A percentile compares a stretch with the other conserved stretches of the same genome.
Conservation (phyloP, 2,113 vertebrate genomes). For the Morone saxatilis region DNA sequence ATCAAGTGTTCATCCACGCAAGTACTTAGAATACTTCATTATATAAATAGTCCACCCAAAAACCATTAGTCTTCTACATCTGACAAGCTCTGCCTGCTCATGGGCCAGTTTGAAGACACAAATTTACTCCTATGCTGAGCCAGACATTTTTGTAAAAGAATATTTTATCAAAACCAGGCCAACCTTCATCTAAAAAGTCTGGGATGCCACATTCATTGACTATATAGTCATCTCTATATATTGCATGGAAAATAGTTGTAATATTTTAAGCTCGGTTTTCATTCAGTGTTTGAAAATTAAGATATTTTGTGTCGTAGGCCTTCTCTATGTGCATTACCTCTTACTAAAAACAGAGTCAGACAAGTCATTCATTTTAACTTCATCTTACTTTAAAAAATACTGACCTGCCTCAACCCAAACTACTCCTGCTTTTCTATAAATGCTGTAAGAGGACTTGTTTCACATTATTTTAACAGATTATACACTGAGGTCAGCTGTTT, state of each 20-base stretch:
- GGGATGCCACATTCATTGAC: slow-evolving; percentile 23
- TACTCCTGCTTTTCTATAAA: not conserved
- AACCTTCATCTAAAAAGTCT: slow-evolving; percentile 44
- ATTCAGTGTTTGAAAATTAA: slow-evolving; percentile 17
- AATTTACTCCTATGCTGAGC: slow-evolving; percentile 55
- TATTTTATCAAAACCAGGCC: slow-evolving; percentile 63
- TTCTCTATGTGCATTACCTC: not conserved
- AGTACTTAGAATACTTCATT: slow-evolving; percentile 49
- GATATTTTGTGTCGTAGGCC: not conserved
- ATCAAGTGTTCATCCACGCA: slow-evolving; percentile 28
- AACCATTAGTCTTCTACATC: slow-evolving; percentile 63
- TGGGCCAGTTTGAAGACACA: slow-evolving; percentile 53
- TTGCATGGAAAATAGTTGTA: slow-evolving; percentile 15
- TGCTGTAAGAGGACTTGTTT: not conserved
- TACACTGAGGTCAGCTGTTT: not conserved
- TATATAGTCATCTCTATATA: slow-evolving; percentile 36
- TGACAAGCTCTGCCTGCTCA: slow-evolving; percentile 53
- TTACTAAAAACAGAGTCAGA: not conserved
- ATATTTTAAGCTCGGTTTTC: slow-evolving; percentile 35
- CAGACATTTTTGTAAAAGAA: slow-evolving; percentile 52
- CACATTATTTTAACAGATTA: not conserved
- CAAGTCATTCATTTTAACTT: not conserved
- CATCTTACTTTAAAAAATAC: not conserved
- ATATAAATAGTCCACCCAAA: slow-evolving; percentile 57
- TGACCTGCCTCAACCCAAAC: not conserved